Evolutionary conservation across 2,888 invertebrate species (phyloP).

Genomic region (Drosophila tripunctata): DNA sequence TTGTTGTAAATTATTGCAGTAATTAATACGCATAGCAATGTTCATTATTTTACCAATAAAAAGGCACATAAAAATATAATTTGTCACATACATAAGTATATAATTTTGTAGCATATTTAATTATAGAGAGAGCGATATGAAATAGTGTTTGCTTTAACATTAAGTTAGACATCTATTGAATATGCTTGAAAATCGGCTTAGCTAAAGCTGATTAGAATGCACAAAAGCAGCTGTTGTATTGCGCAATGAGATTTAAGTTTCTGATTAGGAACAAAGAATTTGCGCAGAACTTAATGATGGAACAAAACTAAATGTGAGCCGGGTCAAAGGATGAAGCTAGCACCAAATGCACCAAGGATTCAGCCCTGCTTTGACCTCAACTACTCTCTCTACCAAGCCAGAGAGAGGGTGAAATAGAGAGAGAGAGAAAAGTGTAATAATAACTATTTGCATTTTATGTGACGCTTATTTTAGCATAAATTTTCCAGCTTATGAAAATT

Average conservation of each 20-base stretch:
- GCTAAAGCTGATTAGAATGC: constrained; percentile 60
- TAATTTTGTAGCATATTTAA: no score
- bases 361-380: no score
- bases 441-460: constrained; percentile 77
- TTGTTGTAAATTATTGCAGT: constrained; percentile 70
- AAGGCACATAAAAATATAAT: constrained; percentile 1
- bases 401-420: background rate
- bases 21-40: constrained; percentile 70
- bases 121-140: no score
- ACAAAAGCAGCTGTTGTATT: constrained; percentile 58
- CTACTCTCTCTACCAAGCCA: background rate
- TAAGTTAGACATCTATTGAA: no score
- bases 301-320: constrained; percentile 35
- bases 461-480: constrained; percentile 76
- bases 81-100: background rate
- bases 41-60: constrained; percentile 66
- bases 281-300: constrained; percentile 61
- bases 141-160: no score
- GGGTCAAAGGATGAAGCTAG: constrained; percentile 15
- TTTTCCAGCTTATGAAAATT: constrained; percentile 74
- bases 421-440: constrained; percentile 68
- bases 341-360: background rate
- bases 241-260: constrained; percentile 10
- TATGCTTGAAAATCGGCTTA: constrained; percentile 25
- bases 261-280: background rate